Conservation (phyloP, 2,797 vertebrate genomes). For the Amblyopsis hoosieri region DNA sequence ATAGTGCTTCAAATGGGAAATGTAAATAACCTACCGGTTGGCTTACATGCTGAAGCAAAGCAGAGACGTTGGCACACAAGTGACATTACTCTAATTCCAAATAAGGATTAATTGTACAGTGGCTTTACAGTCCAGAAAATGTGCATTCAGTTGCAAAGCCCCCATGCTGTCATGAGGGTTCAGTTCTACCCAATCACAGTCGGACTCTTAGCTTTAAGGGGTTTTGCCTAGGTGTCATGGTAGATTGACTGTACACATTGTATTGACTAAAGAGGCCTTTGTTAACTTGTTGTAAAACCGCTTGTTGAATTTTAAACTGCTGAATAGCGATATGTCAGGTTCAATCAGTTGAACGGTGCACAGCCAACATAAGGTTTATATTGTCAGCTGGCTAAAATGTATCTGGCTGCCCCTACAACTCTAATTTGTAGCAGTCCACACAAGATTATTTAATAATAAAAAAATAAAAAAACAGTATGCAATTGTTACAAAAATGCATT, state of each 20-base stretch:
- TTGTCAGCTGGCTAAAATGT: slow-evolving; percentile 38
- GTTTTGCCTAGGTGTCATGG: background rate
- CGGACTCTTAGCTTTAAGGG: background rate
- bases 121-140: background rate
- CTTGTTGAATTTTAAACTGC: slow-evolving; percentile 50
- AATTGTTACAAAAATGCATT: background rate
- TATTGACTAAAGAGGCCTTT: slow-evolving; percentile 6
- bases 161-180: too few species aligned
- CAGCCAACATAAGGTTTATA: slow-evolving; percentile 36
- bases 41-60: slow-evolving; percentile 20
- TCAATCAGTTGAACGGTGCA: slow-evolving; percentile 33
- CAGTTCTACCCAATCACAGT: too few species aligned
- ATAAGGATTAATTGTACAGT: background rate
- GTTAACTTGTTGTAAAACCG: slow-evolving; percentile 34
- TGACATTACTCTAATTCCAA: background rate
- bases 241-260: slow-evolving; percentile 12
- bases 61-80: slow-evolving; percentile 23
- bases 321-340: slow-evolving; percentile 39
- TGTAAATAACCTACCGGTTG: slow-evolving; percentile 53
- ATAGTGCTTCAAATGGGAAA: slow-evolving; percentile 41
- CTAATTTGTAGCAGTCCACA: slow-evolving; percentile 24
- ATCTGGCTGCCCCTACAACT: slow-evolving; percentile 26
- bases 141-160: background rate
- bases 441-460: slow-evolving; percentile 10
- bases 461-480: background rate